Evolutionary conservation across 1,140 invertebrate species (phyloP).

Genomic region (Drosophila tropicalis): DNA sequence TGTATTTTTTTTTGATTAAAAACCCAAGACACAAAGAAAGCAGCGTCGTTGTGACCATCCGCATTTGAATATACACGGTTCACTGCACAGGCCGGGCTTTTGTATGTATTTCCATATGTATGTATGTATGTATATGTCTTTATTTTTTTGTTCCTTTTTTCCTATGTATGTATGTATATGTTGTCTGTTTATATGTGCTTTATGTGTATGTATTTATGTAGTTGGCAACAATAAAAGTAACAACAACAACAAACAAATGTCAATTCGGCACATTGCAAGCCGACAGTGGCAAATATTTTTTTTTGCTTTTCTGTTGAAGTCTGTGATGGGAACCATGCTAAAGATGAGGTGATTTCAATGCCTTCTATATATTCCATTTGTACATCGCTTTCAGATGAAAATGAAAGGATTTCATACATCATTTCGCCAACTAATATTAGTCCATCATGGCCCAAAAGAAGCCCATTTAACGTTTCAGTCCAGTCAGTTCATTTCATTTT

Average conservation of each 20-base stretch:
- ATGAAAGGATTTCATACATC: neutral
- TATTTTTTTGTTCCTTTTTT: neutral
- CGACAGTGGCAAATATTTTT: constrained; percentile 15
- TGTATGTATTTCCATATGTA: neutral
- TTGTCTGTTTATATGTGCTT: neutral
- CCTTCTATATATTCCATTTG: neutral
- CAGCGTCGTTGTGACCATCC: constrained; percentile 56
- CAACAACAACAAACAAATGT: constrained; percentile 19
- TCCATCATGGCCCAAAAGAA: too few species aligned
- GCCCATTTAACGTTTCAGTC: too few species aligned
- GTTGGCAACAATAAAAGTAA: constrained; percentile 28
- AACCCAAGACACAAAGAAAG: constrained; percentile 66
- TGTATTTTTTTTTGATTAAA: constrained; percentile 51
- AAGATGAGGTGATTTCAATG: constrained; percentile 9
- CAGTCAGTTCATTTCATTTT: too few species aligned
- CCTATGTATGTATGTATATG: neutral
- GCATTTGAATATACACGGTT: constrained; percentile 77
- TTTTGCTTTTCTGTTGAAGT: neutral
- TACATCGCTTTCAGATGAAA: neutral
- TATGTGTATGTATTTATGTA: constrained; percentile 9
- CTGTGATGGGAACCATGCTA: neutral
- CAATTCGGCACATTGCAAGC: constrained; percentile 20
- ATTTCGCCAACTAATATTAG: neutral
- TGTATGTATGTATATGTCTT: neutral
- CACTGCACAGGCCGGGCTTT: constrained; percentile 46